Evolutionary conservation across 2,113 vertebrate species (phyloP), one percentile per base, ranked within the genome.

Genomic region (Cheirogaleus medius): DNA sequence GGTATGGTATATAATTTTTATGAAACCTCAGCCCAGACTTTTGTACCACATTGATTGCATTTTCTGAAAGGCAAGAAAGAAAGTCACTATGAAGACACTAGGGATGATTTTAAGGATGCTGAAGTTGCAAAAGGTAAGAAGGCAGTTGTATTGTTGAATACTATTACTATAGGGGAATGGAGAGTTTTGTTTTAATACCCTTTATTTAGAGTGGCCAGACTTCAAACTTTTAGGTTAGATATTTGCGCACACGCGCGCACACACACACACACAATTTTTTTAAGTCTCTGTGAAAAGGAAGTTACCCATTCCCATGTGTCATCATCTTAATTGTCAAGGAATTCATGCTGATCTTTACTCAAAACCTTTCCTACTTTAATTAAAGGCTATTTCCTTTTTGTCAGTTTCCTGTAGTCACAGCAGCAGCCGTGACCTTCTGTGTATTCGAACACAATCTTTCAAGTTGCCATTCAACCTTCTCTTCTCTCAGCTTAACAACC

Each of bases 331-430:
- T 93, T 86, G 58, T 92, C 49, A 87, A 71, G 32, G 8, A 89
- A 64, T 89, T 87, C 10, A 83, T 95, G 18, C 4, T 91, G 29
- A 71, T 85, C 15, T 64, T 93, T 86, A 89, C 23, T 60, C 6
- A 87, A 68, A 85, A 91, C 58, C 9, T 80, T 90, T 84, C 42
- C 34, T 80, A 23, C 20, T 97, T 95, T 96, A 88, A 78, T 84
- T 84, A 95, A 90, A 92, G 20, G 0, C 11, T 56, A 6, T 91
- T 84, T 85, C 29, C 20, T 85, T 86, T 96, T 73, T 47, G 82
- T 89, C 54, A 47, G 5, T 86, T 95, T 90, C 21, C 32, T 92
- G 14, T 73, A 80, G 12, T 73, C 37, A 91, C 9, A 66, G 25
- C 7, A 77, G 7, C 12, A 60, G 18, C 21, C 32, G 42, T 49